phyloP scores from a whole-genome alignment of 2,113 vertebrate species.

The Deroptyus accipitrinus region DNA sequence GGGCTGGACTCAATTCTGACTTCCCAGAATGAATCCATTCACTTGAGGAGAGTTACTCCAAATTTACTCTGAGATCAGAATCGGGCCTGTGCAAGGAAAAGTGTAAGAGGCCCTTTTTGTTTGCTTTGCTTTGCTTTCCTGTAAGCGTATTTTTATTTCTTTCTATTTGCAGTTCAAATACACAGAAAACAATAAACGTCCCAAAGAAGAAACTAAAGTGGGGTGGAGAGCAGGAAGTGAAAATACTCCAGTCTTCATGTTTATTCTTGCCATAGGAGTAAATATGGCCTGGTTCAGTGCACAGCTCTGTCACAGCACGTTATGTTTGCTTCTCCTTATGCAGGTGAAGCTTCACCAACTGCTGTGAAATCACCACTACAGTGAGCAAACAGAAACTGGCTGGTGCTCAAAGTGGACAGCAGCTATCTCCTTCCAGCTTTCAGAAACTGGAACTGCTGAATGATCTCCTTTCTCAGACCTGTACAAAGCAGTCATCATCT shows the following conservation, averaged over 20 bases:
- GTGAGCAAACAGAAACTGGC: background rate
- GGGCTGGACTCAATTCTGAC: background rate
- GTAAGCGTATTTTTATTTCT: background rate
- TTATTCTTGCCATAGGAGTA: conserved; percentile 15
- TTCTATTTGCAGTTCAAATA: conserved; percentile 16
- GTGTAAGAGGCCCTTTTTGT: background rate
- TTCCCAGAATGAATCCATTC: conserved; percentile 20
- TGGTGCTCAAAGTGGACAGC: background rate
- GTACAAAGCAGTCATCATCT: background rate
- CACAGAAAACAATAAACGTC: background rate
- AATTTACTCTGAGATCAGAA: conserved; percentile 8
- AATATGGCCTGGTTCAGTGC: background rate
- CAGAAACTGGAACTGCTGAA: background rate
- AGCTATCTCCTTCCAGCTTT: background rate
- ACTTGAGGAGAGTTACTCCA: background rate
- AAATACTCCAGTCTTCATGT: conserved; percentile 21
- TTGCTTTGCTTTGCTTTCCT: background rate
- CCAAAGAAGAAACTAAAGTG: background rate
- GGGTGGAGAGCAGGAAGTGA: background rate
- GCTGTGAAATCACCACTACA: background rate
- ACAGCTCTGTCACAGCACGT: background rate
- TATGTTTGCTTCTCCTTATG: background rate
- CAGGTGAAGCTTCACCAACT: background rate
- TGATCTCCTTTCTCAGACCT: background rate
- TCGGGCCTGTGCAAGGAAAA: background rate